phyloP scores from a whole-genome alignment of 2,797 vertebrate genomes.

The Taeniopygia guttata region DNA sequence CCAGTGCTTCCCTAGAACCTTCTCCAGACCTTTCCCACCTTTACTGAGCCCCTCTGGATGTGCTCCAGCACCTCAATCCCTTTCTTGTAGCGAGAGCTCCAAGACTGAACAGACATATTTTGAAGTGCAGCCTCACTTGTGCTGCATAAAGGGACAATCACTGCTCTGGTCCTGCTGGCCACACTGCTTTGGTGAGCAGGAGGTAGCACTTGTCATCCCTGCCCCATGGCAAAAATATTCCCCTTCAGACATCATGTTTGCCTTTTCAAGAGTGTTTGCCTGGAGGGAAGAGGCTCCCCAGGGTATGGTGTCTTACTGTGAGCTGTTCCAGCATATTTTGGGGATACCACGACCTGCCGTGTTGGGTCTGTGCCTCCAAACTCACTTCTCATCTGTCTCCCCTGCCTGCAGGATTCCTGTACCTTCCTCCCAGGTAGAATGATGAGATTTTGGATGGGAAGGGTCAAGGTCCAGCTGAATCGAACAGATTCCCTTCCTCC shows the following conservation, averaged over 20 bases:
- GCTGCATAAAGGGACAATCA: neutral
- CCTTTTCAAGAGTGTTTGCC: neutral
- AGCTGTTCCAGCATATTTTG: neutral
- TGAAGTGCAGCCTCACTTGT: neutral
- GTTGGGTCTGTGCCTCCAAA: neutral
- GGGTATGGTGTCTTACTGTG: neutral
- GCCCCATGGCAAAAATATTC: neutral
- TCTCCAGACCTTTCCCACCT: neutral
- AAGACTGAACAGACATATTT: neutral
- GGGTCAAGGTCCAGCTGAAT: neutral
- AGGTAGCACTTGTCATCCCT: neutral
- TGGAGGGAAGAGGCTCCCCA: neutral
- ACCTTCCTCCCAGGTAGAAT: neutral
- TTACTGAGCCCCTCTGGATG: neutral
- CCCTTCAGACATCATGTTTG: neutral
- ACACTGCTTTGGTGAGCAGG: fast-evolving
- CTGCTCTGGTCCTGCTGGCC: neutral
- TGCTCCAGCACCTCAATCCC: neutral
- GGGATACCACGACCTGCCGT: fast-evolving
- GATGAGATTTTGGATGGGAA: neutral
- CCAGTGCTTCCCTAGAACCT: neutral
- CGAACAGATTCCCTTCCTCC: neutral
- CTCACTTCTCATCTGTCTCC: neutral
- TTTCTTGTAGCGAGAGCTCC: neutral
- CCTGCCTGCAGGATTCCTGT: fast-evolving